Evolutionary conservation across 1,140 invertebrate genomes (phyloP).

Genomic region (Hylaeus anthracinus): DNA sequence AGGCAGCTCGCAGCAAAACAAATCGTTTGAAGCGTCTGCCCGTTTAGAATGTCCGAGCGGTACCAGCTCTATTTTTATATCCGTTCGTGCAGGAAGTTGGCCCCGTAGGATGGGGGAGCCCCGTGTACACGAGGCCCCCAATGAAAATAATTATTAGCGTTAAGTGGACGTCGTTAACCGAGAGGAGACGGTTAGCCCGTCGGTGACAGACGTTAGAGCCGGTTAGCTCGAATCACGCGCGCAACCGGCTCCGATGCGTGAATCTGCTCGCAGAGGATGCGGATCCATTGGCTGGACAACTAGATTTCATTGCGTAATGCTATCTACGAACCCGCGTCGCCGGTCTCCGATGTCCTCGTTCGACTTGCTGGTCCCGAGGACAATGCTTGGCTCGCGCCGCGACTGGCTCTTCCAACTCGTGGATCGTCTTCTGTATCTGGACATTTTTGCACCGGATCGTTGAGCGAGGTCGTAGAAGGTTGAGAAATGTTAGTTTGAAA

Average conservation of each 20-base stretch:
- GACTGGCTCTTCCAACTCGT: background rate
- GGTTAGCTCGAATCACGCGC: constrained; percentile 76
- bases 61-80: constrained; percentile 80
- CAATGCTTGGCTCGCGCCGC: constrained; percentile 28
- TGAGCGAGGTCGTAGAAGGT: too few relatives aligned
- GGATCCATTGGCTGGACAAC: constrained; percentile 79
- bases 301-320: constrained; percentile 80
- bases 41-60: constrained; percentile 54
- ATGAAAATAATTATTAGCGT: constrained; percentile 81
- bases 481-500: too few relatives aligned
- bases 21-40: constrained; percentile 55
- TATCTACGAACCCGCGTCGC: constrained; percentile 38
- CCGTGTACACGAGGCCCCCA: constrained; percentile 73
- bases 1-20: constrained; percentile 9
- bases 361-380: constrained; percentile 40
- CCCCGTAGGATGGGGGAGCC: constrained; percentile 70
- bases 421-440: too few relatives aligned
- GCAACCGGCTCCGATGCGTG: constrained; percentile 59
- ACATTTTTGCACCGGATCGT: too few relatives aligned
- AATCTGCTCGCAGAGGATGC: constrained; percentile 77
- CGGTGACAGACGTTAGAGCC: constrained; percentile 75
- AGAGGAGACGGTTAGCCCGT: constrained; percentile 64
- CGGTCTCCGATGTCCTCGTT: constrained; percentile 37
- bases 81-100: constrained; percentile 80
- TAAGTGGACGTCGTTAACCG: constrained; percentile 79